Evolutionary conservation across 2,888 invertebrate species (phyloP).

Genomic region (Habrosyne pyritoides): DNA sequence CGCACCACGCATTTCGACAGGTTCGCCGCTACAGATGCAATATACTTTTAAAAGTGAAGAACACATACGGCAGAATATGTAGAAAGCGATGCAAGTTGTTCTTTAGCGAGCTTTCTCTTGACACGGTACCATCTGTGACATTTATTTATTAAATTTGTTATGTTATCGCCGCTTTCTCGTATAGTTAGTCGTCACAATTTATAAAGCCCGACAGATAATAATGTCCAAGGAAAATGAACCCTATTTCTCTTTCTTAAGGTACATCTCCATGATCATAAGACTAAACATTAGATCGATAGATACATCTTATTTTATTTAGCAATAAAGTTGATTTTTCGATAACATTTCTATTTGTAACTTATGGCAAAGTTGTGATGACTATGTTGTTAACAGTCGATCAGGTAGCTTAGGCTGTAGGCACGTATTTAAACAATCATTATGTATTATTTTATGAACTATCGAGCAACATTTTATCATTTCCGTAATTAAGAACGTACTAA

Average conservation of each 20-base stretch:
- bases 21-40: constrained; percentile 50
- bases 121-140: constrained; percentile 63
- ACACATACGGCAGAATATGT: constrained; percentile 53
- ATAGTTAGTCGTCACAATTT: no score
- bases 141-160: neutral
- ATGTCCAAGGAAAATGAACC: no score
- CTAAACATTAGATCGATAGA: no score
- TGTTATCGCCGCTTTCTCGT: neutral
- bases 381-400: neutral
- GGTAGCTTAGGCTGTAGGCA: neutral
- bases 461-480: neutral
- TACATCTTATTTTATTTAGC: no score
- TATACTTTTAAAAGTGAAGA: constrained; percentile 62
- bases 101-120: constrained; percentile 55
- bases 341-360: no score
- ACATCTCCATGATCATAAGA: no score
- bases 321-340: no score
- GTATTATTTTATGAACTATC: neutral
- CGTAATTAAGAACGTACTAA: neutral
- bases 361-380: no score
- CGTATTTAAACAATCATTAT: neutral
- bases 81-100: constrained; percentile 70
- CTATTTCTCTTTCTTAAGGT: no score
- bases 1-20: constrained; percentile 53
- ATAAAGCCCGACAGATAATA: no score